Base-by-base conservation (phyloP, 2,113 vertebrate species). In the Colinus virginianus region DNA sequence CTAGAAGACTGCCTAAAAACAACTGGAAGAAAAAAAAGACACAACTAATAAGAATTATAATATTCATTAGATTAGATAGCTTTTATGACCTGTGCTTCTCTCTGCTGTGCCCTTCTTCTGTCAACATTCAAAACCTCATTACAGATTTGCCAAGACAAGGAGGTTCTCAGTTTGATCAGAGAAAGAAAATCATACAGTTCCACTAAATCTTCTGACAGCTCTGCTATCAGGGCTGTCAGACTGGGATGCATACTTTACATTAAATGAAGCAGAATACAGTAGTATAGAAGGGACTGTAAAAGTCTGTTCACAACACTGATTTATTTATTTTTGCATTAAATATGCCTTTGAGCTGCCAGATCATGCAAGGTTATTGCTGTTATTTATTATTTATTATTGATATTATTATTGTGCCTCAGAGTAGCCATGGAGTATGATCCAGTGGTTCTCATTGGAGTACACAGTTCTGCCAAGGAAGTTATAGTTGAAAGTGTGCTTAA, bases 141-240 rank as follows among this genome's bases (percentile, higher is more conserved):
- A 94, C 38, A 94, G 62, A 88, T 95, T 95, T 93, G 40, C 79
- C 64, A 75, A 84, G 92, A 78, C 69, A 95, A 88, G 61, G 91
- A 38, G 32, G 40, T 68, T 88, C 69, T 76, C 67, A 64, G 66
- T 91, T 93, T 94, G 89, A 94, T 94, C 82, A 93, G 84, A 85
- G 72, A 68, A 85, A 56, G 82, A 84, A 91, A 90, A 78, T 95
- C 51, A 69, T 72, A 66, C 13, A 38, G 76, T 94, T 83, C 48
- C 30, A 23, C 66, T 93, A 93, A 95, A 84, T 85, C 79, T 88
- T 95, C 72, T 90, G 90, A 88, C 90, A 86, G 90, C 64, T 87
- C 64, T 95, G 51, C 87, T 90, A 84, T 88, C 94, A 95, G 56
- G 43, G 61, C 64, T 91, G 90, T 94, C 95, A 93, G 72, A 49